phyloP scores from a whole-genome alignment of 2,888 invertebrate species.

The Boloria euphrosyne region DNA sequence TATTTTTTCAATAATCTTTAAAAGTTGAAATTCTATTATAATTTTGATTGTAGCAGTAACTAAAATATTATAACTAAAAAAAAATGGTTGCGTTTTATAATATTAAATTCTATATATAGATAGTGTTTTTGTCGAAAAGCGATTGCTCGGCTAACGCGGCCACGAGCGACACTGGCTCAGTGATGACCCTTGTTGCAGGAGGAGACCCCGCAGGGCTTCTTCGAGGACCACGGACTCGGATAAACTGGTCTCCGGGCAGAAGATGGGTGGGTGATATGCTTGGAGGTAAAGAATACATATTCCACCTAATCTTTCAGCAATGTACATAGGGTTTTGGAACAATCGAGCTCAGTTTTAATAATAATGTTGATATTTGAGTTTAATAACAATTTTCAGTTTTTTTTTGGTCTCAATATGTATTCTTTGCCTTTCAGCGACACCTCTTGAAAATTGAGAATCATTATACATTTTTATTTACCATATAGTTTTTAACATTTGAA shows the following conservation, averaged over 20 bases:
- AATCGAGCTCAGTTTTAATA: too few species aligned
- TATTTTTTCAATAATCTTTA: neutral
- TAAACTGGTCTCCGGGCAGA: constrained; percentile 69
- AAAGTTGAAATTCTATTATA: too few species aligned
- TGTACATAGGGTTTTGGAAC: neutral
- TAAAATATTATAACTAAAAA: neutral
- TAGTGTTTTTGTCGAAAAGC: constrained; percentile 59
- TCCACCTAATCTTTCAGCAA: constrained; percentile 4
- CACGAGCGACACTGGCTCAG: constrained; percentile 80
- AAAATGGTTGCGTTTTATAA: neutral
- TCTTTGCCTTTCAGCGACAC: constrained; percentile 23
- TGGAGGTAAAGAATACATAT: constrained; percentile 28
- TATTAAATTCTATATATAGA: neutral
- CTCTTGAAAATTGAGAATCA: neutral
- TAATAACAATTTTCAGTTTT: too few species aligned
- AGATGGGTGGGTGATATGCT: neutral
- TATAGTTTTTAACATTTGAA: constrained; percentile 1
- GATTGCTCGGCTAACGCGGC: constrained; percentile 68
- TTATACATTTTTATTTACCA: constrained; percentile 13
- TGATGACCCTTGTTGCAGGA: constrained; percentile 91
- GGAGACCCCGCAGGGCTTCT: constrained; percentile 99
- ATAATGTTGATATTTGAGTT: too few species aligned
- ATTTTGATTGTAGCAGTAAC: neutral
- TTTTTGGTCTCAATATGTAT: constrained; percentile 21
- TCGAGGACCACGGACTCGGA: constrained; percentile 99